Conservation (phyloP, 92 coral and sea anemone species). For the Epizoanthus fatuus region DNA sequence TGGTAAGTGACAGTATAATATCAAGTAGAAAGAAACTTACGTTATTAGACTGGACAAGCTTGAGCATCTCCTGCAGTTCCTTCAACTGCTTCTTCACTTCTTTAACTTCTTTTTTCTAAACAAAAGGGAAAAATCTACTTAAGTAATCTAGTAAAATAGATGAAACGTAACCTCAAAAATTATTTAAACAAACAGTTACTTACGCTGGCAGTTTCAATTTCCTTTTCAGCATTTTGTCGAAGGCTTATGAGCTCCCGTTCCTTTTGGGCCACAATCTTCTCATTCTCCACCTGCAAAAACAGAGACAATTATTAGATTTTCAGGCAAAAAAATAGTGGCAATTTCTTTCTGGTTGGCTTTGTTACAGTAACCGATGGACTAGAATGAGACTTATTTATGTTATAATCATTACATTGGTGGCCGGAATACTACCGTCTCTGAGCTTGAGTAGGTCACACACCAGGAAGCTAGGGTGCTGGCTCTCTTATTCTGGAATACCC, state of each 20-base stretch:
- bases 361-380: too few species aligned
- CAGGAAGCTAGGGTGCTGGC: too few species aligned
- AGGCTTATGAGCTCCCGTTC: constrained; percentile 88
- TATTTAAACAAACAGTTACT: neutral
- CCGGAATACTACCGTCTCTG: too few species aligned
- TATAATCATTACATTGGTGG: too few species aligned
- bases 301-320: too few species aligned
- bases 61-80: constrained; percentile 43
- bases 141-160: neutral
- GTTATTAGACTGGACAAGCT: constrained; percentile 20
- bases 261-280: constrained; percentile 95
- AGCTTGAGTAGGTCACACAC: too few species aligned
- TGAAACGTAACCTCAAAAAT: neutral
- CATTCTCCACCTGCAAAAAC: constrained; percentile 87
- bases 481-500: too few species aligned
- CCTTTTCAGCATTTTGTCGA: constrained; percentile 71
- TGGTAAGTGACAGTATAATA: neutral
- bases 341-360: too few species aligned
- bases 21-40: neutral
- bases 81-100: constrained; percentile 46
- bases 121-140: neutral
- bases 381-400: too few species aligned
- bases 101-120: constrained; percentile 53
- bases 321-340: too few species aligned
- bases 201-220: constrained; percentile 55